A percentile compares a stretch with the other conserved stretches of the same genome.
phyloP scores from a whole-genome alignment of 2,888 invertebrate genomes.

The Drosophila vallismaia region DNA sequence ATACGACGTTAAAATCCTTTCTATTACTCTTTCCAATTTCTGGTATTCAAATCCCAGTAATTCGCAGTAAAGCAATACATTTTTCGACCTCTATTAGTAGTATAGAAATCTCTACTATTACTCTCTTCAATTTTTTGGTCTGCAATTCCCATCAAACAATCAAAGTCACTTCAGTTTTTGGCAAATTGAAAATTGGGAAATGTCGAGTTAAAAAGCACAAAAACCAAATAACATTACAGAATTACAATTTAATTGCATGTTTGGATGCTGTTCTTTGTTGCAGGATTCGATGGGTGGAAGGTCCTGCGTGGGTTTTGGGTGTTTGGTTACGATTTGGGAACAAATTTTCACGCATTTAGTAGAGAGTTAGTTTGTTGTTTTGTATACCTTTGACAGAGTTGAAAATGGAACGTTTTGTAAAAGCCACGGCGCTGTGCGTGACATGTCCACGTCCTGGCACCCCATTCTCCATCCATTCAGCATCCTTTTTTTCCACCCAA shows the following conservation, averaged over 20 bases:
- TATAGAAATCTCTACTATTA: not conserved
- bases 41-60: no score
- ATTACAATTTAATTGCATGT: constrained; percentile 40
- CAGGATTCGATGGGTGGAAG: not conserved
- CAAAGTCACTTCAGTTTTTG: constrained; percentile 7
- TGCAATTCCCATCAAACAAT: not conserved
- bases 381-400: constrained; percentile 57
- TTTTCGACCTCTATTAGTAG: not conserved
- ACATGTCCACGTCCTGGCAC: constrained; percentile 49
- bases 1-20: not conserved
- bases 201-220: not conserved
- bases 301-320: not conserved
- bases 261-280: constrained; percentile 4
- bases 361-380: constrained; percentile 30
- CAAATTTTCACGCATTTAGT: constrained; percentile 48
- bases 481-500: not conserved
- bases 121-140: not conserved
- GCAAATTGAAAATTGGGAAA: constrained; percentile 10
- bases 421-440: constrained; percentile 57
- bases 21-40: not conserved
- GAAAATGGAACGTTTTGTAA: constrained; percentile 60
- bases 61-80: no score
- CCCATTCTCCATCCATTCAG: not conserved
- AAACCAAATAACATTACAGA: constrained; percentile 38
- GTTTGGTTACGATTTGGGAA: not conserved